Conservation (phyloP, 2,888 invertebrate species). For the Eilema sororculum region DNA sequence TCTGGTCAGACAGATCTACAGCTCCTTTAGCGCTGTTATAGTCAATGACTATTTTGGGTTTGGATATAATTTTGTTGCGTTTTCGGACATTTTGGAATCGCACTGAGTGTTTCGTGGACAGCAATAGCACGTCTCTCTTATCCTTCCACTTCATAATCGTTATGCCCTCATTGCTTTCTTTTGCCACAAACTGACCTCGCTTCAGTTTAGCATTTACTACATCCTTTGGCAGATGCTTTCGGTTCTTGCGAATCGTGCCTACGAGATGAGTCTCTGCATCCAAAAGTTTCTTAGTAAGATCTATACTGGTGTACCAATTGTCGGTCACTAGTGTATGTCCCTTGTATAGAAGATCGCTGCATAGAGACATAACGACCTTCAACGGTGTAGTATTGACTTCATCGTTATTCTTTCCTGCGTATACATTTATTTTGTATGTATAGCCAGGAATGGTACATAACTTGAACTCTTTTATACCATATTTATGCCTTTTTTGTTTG, state of each 20-base stretch:
- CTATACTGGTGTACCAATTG: constrained; percentile 32
- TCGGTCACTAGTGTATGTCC: constrained; percentile 25
- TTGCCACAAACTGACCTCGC: constrained; percentile 24
- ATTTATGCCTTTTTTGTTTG: constrained; percentile 26
- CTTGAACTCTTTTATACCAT: constrained; percentile 28
- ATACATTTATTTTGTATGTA: constrained; percentile 26
- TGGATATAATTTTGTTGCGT: constrained; percentile 15
- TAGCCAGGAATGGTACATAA: constrained; percentile 31
- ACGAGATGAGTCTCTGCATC: constrained; percentile 8
- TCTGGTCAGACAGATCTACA: constrained; percentile 25
- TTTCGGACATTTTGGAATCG: constrained; percentile 22
- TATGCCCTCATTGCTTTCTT: constrained; percentile 27
- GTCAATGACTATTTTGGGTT: constrained; percentile 20
- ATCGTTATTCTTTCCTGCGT: constrained; percentile 23
- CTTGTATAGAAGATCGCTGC: constrained; percentile 10
- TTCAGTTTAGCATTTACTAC: constrained; percentile 35
- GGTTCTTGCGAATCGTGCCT: constrained; percentile 31
- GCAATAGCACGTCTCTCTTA: constrained; percentile 29
- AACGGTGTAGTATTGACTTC: constrained; percentile 12
- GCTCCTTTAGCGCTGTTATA: constrained; percentile 23
- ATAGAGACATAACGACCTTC: constrained; percentile 4
- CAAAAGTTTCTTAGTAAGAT: constrained; percentile 25
- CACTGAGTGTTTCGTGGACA: constrained; percentile 33
- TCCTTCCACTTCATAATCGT: constrained; percentile 31
- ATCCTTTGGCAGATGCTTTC: constrained; percentile 30